Conservation (phyloP, 2,113 vertebrate genomes). For the Eonycteris spelaea region DNA sequence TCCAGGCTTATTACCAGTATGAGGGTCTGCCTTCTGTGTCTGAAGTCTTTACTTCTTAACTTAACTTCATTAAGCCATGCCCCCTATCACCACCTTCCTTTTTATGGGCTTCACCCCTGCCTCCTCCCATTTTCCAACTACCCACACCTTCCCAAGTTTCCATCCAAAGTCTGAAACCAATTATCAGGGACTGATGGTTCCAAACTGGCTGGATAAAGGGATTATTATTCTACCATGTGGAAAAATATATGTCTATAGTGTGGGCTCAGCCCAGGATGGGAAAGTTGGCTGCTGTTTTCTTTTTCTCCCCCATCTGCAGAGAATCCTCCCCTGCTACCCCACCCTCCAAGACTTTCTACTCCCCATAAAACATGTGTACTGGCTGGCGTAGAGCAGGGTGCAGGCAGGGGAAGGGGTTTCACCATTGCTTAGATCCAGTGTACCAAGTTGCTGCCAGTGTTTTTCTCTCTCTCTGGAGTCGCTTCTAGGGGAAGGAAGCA, state of each 20-base stretch:
- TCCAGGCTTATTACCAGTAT: neutral
- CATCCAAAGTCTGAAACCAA: conserved; percentile 44
- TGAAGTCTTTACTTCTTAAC: neutral
- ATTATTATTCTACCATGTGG: conserved; percentile 52
- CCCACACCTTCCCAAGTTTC: conserved; percentile 50
- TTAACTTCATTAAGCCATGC: neutral
- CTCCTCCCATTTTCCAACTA: conserved; percentile 36
- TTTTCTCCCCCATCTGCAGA: conserved; percentile 1
- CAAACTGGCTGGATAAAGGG: conserved; percentile 52
- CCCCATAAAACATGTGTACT: neutral
- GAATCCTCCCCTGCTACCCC: neutral
- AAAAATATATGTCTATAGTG: conserved; percentile 53
- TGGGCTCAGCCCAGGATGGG: conserved; percentile 14
- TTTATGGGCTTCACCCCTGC: neutral
- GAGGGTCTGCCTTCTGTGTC: neutral
- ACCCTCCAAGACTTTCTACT: neutral
- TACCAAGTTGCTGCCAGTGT: neutral
- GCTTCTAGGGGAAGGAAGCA: conserved; percentile 1
- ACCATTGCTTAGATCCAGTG: accelerated
- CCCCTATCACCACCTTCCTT: neutral
- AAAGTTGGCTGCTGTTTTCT: conserved; percentile 53
- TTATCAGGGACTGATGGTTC: conserved; percentile 43
- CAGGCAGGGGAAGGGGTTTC: neutral
- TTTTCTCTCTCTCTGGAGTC: neutral
- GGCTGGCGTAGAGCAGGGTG: neutral